A percentile compares a stretch with the other conserved stretches of the same genome.
Conservation (phyloP, 1,140 invertebrate species). For the Drosophila lacteicornis region DNA sequence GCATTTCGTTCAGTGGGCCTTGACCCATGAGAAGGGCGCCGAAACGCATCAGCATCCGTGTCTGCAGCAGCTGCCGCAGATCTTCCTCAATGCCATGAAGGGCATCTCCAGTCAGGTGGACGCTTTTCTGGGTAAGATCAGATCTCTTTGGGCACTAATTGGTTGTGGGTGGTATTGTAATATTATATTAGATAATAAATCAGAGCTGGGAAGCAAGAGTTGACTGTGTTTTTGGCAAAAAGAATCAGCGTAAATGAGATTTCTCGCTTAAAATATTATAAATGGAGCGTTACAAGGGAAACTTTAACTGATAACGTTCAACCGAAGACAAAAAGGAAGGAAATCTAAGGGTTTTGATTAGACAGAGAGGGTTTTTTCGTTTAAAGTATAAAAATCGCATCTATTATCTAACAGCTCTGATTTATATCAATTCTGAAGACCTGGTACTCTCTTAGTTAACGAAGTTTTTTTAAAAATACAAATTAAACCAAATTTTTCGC, state of each 20-base stretch:
- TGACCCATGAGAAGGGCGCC: slow-evolving; percentile 89
- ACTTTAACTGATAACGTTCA: no score
- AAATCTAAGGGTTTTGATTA: neutral
- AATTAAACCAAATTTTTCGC: neutral
- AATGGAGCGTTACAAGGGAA: neutral
- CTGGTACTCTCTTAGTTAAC: slow-evolving; percentile 6
- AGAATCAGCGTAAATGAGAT: no score
- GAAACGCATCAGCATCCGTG: slow-evolving; percentile 97
- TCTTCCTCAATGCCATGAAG: slow-evolving; percentile 97
- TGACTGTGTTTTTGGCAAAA: neutral
- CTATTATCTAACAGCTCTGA: no score
- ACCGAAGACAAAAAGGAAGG: no score
- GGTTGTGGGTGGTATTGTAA: neutral
- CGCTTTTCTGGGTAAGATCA: slow-evolving; percentile 94
- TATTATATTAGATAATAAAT: neutral
- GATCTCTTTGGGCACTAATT: no score
- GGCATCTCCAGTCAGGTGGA: slow-evolving; percentile 97
- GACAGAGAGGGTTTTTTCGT: neutral
- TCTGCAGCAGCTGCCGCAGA: slow-evolving; percentile 92
- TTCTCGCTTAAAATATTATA: neutral
- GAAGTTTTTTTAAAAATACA: neutral
- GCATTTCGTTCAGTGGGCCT: slow-evolving; percentile 91
- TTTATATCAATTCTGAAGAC: neutral
- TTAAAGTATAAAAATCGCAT: neutral
- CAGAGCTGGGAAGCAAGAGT: neutral